Evolutionary conservation across 1,140 invertebrate species (phyloP).

Genomic region (Hestina assimilis): DNA sequence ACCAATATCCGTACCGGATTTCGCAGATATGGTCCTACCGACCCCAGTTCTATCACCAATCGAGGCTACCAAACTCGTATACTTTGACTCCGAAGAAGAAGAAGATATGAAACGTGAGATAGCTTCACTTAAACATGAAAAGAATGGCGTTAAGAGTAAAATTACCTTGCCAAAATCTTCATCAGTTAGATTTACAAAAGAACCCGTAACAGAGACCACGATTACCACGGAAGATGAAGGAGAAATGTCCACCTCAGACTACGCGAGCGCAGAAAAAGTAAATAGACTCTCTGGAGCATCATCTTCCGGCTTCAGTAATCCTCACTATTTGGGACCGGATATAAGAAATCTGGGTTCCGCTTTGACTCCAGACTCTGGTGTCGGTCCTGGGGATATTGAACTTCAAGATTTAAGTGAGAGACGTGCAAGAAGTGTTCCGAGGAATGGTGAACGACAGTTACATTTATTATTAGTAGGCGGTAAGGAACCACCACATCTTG

Average conservation of each 20-base stretch:
- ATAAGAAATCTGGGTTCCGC: constrained; percentile 56
- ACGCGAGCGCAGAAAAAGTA: constrained; percentile 85
- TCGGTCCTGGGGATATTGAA: constrained; percentile 50
- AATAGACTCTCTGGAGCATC: constrained; percentile 78
- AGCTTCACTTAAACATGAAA: constrained; percentile 20
- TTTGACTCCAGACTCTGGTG: constrained; percentile 56
- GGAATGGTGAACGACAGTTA: constrained; percentile 34
- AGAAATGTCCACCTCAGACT: constrained; percentile 86
- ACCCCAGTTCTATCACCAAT: constrained; percentile 84
- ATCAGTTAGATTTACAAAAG: constrained; percentile 80
- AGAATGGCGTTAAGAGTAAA: constrained; percentile 16
- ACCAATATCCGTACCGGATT: constrained; percentile 88
- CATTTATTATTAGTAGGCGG: constrained; percentile 61
- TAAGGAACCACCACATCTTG: constrained; percentile 54
- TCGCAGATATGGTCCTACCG: constrained; percentile 81
- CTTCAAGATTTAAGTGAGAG: constrained; percentile 45
- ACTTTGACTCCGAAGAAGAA: constrained; percentile 85
- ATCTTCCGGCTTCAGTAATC: constrained; percentile 84
- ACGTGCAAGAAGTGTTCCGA: constrained; percentile 15
- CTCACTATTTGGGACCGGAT: constrained; percentile 85
- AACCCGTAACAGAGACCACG: constrained; percentile 60
- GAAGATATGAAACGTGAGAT: constrained; percentile 73
- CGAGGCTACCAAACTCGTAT: constrained; percentile 84
- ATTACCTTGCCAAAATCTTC: constrained; percentile 82
- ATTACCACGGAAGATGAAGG: constrained; percentile 79